Conservation (phyloP, 2,888 invertebrate genomes). For the Teinopalpus imperialis region DNA sequence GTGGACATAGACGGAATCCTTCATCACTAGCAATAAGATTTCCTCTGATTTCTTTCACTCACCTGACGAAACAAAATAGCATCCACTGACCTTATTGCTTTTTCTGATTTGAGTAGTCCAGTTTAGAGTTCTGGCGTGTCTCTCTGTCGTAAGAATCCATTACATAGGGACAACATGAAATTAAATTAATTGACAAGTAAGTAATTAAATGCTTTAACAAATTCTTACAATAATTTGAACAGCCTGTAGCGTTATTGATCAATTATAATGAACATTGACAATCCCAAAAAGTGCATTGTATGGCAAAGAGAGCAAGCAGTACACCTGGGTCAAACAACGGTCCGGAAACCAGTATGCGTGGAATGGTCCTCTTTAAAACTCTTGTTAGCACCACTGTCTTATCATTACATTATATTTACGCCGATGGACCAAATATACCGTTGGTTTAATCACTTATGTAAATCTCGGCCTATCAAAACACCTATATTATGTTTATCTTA, state of each 20-base stretch:
- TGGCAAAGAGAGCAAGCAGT: constrained; percentile 67
- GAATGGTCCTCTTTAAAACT: constrained; percentile 42
- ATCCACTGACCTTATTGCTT: no score
- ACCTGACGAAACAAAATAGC: no score
- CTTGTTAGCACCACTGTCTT: constrained; percentile 28
- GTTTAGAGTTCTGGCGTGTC: no score
- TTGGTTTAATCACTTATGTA: constrained; percentile 29
- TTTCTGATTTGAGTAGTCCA: no score
- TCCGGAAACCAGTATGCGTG: constrained; percentile 63
- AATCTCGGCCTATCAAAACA: constrained; percentile 21
- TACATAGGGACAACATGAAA: no score
- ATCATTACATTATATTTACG: constrained; percentile 45
- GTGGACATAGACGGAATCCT: no score
- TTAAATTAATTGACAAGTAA: no score
- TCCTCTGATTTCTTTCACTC: no score
- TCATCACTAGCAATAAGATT: no score
- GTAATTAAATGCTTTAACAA: no score
- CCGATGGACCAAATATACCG: constrained; percentile 49
- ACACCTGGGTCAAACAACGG: constrained; percentile 69
- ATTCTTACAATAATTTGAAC: constrained; percentile 29
- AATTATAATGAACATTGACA: constrained; percentile 49
- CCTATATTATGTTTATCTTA: constrained; percentile 3
- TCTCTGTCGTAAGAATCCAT: no score
- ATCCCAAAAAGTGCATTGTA: constrained; percentile 69
- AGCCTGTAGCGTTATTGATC: constrained; percentile 47